Conservation (phyloP, 1,140 invertebrate species). For the Ooceraea biroi region DNA sequence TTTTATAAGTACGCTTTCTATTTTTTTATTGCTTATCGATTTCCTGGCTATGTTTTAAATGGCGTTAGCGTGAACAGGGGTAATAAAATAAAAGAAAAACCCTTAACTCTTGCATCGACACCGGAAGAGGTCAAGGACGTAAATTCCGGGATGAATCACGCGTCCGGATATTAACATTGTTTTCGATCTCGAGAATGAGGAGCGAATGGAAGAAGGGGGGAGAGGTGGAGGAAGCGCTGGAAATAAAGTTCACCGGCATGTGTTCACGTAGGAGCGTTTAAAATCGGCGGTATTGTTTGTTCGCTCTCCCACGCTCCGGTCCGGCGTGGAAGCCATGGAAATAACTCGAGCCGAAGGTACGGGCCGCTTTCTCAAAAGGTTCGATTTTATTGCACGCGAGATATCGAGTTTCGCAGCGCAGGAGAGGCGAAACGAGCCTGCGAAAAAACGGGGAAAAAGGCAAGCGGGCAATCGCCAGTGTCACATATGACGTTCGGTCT, state of each 20-base stretch:
- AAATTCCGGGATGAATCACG: slow-evolving; percentile 31
- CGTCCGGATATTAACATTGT: slow-evolving; percentile 43
- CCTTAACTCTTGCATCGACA: background rate
- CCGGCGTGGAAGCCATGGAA: slow-evolving; percentile 33
- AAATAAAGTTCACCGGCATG: slow-evolving; percentile 56
- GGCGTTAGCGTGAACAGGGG: background rate
- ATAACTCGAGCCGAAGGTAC: slow-evolving; percentile 53
- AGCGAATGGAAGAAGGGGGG: slow-evolving; percentile 21
- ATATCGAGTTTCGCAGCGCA: slow-evolving; percentile 63
- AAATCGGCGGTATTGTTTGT: slow-evolving; percentile 44
- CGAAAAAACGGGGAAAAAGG: slow-evolving; percentile 36
- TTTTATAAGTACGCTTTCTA: background rate
- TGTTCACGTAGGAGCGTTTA: slow-evolving; percentile 37
- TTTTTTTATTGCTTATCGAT: background rate
- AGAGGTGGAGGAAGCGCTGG: slow-evolving; percentile 20
- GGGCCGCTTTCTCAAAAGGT: slow-evolving; percentile 59
- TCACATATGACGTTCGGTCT: slow-evolving; percentile 58
- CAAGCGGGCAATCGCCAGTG: slow-evolving; percentile 33
- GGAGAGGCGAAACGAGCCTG: slow-evolving; percentile 28
- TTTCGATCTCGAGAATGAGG: slow-evolving; percentile 36
- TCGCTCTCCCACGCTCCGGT: slow-evolving; percentile 50
- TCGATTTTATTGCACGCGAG: slow-evolving; percentile 59
- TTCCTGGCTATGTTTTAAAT: background rate
- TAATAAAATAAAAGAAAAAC: background rate
- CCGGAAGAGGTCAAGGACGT: slow-evolving; percentile 7